Evolutionary conservation across 2,113 vertebrate genomes (phyloP).

Genomic region (Pseudorhombus dupliciocellatus): DNA sequence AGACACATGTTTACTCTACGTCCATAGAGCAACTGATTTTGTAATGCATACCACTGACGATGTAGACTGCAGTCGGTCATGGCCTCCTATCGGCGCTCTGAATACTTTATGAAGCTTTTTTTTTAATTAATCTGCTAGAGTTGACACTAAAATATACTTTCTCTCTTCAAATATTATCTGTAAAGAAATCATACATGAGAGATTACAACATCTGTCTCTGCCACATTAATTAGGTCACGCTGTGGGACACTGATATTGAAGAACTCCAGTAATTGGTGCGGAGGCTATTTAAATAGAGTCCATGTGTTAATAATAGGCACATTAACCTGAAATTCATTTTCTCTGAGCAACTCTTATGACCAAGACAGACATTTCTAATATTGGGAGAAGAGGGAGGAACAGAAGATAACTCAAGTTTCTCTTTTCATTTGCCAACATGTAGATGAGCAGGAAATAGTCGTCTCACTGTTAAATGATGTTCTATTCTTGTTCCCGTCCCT

Average conservation of each 20-base stretch:
- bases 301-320: conserved; percentile 61
- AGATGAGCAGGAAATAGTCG: conserved; percentile 16
- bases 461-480: conserved; percentile 14
- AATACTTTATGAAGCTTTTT: conserved; percentile 4
- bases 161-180: conserved; percentile 61
- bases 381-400: not conserved
- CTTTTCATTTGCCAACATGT: not conserved
- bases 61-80: not conserved
- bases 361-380: conserved; percentile 15
- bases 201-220: conserved; percentile 54
- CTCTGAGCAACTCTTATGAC: conserved; percentile 42
- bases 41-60: not conserved
- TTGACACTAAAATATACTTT: conserved; percentile 22
- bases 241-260: conserved; percentile 33
- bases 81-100: not conserved
- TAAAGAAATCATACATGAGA: conserved; percentile 31
- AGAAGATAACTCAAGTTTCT: conserved; percentile 9
- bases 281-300: conserved; percentile 67
- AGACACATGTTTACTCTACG: not conserved
- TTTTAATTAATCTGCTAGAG: not conserved
- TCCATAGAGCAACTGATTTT: conserved; percentile 23
- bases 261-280: conserved; percentile 23
- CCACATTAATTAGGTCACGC: conserved; percentile 59
- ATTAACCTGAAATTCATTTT: conserved; percentile 57
- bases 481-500: conserved; percentile 34